A percentile compares a stretch with the other conserved stretches of the same genome.
Evolutionary conservation across 2,888 invertebrate species (phyloP).

Genomic region (Octodonta nipae): DNA sequence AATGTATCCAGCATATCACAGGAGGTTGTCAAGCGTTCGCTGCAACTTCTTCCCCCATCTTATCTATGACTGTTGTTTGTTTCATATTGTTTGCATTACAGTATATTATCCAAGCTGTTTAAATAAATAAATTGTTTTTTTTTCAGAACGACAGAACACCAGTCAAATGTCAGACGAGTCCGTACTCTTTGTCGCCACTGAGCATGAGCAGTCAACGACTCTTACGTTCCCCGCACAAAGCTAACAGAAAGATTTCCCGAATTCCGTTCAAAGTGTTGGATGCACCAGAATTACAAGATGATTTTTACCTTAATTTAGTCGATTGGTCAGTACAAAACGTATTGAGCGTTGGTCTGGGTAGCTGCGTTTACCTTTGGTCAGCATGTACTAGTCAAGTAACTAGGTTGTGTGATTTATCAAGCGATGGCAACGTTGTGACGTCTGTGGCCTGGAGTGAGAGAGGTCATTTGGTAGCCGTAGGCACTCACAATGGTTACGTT

Average conservation of each 20-base stretch:
- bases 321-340: slow-evolving; percentile 98
- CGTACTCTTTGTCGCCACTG: slow-evolving; percentile 89
- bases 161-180: slow-evolving; percentile 59
- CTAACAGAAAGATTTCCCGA: slow-evolving; percentile 94
- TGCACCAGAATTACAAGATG: slow-evolving; percentile 94
- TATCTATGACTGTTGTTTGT: no score
- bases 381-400: slow-evolving; percentile 98
- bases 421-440: slow-evolving; percentile 89
- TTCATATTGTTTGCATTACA: not conserved
- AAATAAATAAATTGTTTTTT: slow-evolving; percentile 17
- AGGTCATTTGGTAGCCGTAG: slow-evolving; percentile 92
- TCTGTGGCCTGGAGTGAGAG: slow-evolving; percentile 98
- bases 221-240: slow-evolving; percentile 86
- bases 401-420: slow-evolving; percentile 84
- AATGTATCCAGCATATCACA: no score
- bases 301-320: slow-evolving; percentile 96
- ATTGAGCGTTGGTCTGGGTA: slow-evolving; percentile 90
- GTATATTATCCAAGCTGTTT: not conserved
- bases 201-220: slow-evolving; percentile 91
- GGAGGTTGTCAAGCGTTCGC: no score
- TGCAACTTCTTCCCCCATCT: no score
- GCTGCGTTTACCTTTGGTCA: slow-evolving; percentile 97
- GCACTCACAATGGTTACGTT: slow-evolving; percentile 91
- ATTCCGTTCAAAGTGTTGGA: slow-evolving; percentile 94
- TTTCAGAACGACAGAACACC: slow-evolving; percentile 52